These are phyloP conservation scores for Subacronicta megacephala DNA, from an alignment of 2,888 invertebrate species.

Conservation along the genomic window DNA sequence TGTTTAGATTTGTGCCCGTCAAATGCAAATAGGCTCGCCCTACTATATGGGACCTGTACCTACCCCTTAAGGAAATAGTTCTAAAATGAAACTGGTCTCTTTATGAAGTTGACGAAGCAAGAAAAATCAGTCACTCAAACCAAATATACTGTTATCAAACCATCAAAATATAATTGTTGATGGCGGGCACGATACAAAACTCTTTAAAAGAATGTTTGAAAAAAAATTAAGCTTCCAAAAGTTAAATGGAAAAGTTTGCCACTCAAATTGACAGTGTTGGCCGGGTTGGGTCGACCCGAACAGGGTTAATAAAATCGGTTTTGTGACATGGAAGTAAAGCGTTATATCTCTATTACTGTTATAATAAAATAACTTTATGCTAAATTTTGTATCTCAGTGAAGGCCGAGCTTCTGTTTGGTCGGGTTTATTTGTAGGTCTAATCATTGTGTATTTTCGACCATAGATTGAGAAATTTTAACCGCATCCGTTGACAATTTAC, in stretches of 20 bases:
- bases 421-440: conserved; percentile 42
- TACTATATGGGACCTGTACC: too few species aligned
- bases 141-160: conserved; percentile 60
- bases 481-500: conserved; percentile 5
- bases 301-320: conserved; percentile 77
- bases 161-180: conserved; percentile 71
- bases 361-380: conserved; percentile 63
- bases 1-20: too few species aligned
- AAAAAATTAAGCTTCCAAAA: conserved; percentile 76
- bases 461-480: conserved; percentile 23
- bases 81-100: too few species aligned
- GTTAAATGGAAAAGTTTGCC: conserved; percentile 87
- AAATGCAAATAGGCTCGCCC: too few species aligned
- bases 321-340: conserved; percentile 69
- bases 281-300: conserved; percentile 62
- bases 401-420: conserved; percentile 29
- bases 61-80: too few species aligned
- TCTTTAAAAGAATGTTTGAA: conserved; percentile 76
- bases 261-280: conserved; percentile 83
- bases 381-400: conserved; percentile 44
- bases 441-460: conserved; percentile 32
- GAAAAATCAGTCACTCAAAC: conserved; percentile 34
- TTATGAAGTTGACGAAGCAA: conserved; percentile 8
- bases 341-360: conserved; percentile 66
- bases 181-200: conserved; percentile 70